Conservation (phyloP, 2,113 vertebrate species). For the Heterotilapia buettikoferi region DNA sequence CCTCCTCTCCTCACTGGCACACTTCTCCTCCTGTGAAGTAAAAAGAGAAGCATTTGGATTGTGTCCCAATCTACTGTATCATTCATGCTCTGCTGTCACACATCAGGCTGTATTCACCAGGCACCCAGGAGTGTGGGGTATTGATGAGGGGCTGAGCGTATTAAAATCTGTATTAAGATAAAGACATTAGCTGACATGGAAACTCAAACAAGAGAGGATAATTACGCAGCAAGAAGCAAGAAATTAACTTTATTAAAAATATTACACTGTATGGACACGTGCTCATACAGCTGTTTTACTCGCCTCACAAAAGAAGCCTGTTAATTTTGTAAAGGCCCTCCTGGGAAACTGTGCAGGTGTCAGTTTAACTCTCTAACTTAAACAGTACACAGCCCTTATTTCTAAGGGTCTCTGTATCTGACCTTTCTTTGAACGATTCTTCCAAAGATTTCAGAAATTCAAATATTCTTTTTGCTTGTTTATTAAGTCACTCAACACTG, state of each 20-base stretch:
- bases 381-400: not conserved
- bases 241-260: not conserved
- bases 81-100: conserved; percentile 44
- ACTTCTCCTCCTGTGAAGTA: conserved; percentile 7
- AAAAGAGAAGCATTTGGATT: conserved; percentile 29
- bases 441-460: not conserved
- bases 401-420: not conserved
- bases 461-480: not conserved
- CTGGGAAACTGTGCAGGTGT: not conserved
- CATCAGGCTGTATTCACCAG: conserved; percentile 38
- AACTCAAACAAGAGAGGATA: conserved; percentile 2
- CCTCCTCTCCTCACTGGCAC: conserved; percentile 16
- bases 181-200: conserved; percentile 29
- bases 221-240: conserved; percentile 28
- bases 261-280: not conserved
- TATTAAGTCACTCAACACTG: not conserved
- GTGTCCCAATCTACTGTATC: conserved; percentile 44
- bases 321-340: not conserved
- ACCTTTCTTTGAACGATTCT: no score
- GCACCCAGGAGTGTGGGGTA: not conserved
- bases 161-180: conserved; percentile 20
- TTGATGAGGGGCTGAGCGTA: conserved; percentile 1
- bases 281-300: not conserved
- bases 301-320: not conserved
- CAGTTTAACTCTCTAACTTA: not conserved